Evolutionary conservation across 2,888 invertebrate genomes (phyloP), one percentile per base, ranked within the genome.

Genomic region (Mimumesa dahlbomi): DNA sequence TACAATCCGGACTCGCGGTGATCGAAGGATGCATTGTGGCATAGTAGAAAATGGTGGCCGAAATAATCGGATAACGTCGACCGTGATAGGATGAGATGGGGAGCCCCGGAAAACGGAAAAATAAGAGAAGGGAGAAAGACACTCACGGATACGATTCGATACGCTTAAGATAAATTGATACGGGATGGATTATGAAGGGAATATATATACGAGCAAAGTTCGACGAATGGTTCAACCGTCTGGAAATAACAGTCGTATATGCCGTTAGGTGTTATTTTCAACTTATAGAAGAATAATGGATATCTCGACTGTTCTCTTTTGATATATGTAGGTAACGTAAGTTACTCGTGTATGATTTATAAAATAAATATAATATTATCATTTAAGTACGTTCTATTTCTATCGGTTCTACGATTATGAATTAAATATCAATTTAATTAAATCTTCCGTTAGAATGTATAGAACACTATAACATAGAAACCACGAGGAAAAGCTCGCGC

Each of bases 51-150:
- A 73, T 40, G 58, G 53, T 38, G 63, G 58, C 22, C 59, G 72
- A 79, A 83, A 83, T 83, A 82, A 82, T 82, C 81, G 82, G 82
- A 83, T 82, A 81, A 83, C 65, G 75, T 74, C 61, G 65, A 38
- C 57, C 62, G 65, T 48, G 57, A 59, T 16, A 43, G 46, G 64
- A 67, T 48, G 54, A 53, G 73, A 71, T 63, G 63, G 72, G 58
- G 62, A 66, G 50, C 38, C 31, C 38, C 19, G 58, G 61, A 34
- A 65, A 76, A 56, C 70, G 62, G 63, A 57, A 58, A 67, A 66
- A 75, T 71, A 75, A 73, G 57, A 58, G 63, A n/a, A n/a, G n/a
- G n/a, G 50, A 67, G 67, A 61, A 22, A 58, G 66, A 72, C 75
- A 69, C 71, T 79, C 72, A 53, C 57, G 62, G 73, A 75, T 54